A percentile compares a stretch with the other conserved stretches of the same genome.
These are phyloP conservation scores for Arrhopalites spinosus DNA, from an alignment of 2,888 invertebrate genomes.

Conservation along the genomic window DNA sequence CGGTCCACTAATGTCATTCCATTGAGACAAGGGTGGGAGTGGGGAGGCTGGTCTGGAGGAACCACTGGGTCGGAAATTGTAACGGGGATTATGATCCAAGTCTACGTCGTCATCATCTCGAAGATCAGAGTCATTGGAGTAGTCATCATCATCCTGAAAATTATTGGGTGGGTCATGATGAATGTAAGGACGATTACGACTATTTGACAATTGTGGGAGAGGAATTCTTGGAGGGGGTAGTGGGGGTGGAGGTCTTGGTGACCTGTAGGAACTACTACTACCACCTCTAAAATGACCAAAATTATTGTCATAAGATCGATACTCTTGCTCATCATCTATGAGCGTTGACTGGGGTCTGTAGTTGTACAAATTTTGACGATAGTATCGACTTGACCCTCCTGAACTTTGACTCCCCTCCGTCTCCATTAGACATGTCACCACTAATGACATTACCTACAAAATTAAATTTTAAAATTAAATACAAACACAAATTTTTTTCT, in stretches of 20 bases:
- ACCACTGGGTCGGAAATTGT: not conserved
- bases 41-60: not conserved
- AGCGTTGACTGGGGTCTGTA: conserved; percentile 21
- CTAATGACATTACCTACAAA: not conserved
- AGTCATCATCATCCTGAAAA: conserved; percentile 20
- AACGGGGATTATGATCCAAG: not conserved
- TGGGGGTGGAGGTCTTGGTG: not conserved
- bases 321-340: conserved; percentile 27
- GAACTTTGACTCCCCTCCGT: not conserved
- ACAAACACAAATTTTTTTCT: too few relatives aligned
- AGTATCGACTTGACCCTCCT: not conserved
- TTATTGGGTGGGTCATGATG: not conserved
- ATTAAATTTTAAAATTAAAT: not conserved
- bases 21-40: not conserved
- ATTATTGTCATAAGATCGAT: conserved; percentile 25
- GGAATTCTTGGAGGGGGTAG: not conserved
- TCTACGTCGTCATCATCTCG: conserved; percentile 29
- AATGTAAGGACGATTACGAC: not conserved
- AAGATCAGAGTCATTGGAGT: conserved; percentile 1
- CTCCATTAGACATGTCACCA: not conserved
- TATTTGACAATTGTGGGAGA: not conserved
- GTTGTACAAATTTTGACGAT: conserved; percentile 25
- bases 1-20: conserved; percentile 6
- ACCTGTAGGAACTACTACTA: not conserved
- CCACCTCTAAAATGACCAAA: not conserved